phyloP scores from a whole-genome alignment of 2,113 vertebrate genomes.

The Dasyurus viverrinus region DNA sequence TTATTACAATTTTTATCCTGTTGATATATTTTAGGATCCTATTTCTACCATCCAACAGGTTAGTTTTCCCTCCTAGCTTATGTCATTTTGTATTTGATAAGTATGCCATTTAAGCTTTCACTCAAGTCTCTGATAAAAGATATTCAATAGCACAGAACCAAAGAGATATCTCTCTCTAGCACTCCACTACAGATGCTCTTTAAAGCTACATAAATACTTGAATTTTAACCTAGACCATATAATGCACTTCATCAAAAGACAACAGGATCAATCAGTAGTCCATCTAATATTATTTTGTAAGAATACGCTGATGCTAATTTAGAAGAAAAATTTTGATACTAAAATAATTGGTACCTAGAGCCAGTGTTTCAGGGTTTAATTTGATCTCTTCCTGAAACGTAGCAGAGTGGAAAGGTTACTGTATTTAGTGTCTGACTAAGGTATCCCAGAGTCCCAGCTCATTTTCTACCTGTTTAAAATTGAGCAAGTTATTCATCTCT shows the following conservation, averaged over 20 bases:
- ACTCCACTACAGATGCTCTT: too few species aligned
- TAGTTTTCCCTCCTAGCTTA: background rate
- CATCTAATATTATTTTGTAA: constrained; percentile 10
- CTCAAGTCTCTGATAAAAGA: too few species aligned
- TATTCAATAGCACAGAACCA: too few species aligned
- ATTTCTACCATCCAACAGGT: background rate
- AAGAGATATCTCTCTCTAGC: too few species aligned
- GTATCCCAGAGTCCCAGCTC: background rate
- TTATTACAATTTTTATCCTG: background rate
- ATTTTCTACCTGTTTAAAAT: background rate
- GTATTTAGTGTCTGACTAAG: background rate
- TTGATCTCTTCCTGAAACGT: background rate
- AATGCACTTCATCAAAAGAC: background rate
- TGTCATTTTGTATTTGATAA: background rate
- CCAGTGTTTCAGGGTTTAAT: constrained; percentile 40
- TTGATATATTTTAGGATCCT: background rate
- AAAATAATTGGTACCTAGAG: constrained; percentile 43
- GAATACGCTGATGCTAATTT: background rate
- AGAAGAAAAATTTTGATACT: background rate
- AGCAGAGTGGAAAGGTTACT: background rate
- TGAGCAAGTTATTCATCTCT: background rate
- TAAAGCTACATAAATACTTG: too few species aligned
- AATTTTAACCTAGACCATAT: background rate
- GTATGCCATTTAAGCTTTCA: background rate
- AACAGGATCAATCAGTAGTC: background rate